These are phyloP conservation scores for Cyprinodon diabolis DNA, from an alignment of 2,797 vertebrate genomes.

Conservation along the genomic window DNA sequence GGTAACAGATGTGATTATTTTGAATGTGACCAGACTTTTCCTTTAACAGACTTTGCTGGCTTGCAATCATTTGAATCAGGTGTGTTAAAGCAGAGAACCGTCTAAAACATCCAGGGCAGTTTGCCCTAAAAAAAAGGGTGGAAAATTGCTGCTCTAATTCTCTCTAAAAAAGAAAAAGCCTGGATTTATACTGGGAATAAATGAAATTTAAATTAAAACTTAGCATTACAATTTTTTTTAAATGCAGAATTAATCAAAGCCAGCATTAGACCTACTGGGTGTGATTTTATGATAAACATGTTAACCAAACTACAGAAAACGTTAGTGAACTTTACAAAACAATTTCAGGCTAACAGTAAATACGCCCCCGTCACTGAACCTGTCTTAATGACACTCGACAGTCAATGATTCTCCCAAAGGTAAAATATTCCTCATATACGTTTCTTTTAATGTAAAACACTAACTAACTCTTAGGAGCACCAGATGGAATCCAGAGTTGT, in stretches of 20 bases:
- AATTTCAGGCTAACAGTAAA: too few relatives aligned
- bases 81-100: too few relatives aligned
- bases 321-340: not conserved
- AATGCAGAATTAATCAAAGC: not conserved
- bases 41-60: too few relatives aligned
- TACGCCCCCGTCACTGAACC: too few relatives aligned
- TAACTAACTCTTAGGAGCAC: not conserved
- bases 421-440: not conserved
- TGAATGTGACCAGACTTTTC: too few relatives aligned
- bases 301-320: not conserved
- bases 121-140: too few relatives aligned
- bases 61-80: too few relatives aligned
- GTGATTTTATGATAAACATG: not conserved
- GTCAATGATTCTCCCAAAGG: not conserved
- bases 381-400: not conserved
- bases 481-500: not conserved
- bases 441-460: not conserved
- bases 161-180: not conserved
- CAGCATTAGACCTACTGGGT: too few relatives aligned
- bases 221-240: not conserved
- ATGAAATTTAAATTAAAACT: not conserved
- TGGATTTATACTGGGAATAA: not conserved
- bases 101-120: too few relatives aligned
- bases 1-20: conserved; percentile 29
- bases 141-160: not conserved